Evolutionary conservation across 2,113 vertebrate genomes (phyloP), one percentile per base, ranked within the genome.

Genomic region (Calonectris borealis): DNA sequence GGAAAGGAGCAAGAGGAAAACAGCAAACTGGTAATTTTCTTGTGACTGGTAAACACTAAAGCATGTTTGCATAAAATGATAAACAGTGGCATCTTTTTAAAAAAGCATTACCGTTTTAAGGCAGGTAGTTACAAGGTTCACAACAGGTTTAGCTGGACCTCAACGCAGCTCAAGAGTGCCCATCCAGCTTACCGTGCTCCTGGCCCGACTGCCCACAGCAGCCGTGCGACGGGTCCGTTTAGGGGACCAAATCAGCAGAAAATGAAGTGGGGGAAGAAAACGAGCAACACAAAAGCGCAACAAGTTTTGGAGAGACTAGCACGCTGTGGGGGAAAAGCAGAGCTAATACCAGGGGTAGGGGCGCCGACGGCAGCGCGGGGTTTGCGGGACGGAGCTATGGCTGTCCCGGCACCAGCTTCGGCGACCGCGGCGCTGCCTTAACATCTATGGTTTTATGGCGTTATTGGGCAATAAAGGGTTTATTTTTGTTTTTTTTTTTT

Each of bases 191-290:
- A 5, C 15, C 2, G 2, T 4, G 10, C 11, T 29, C 16, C 11
- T 3, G 11, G 46, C 40, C 26, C 60, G 27, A 12, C 87, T 13
- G 22, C 73, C 38, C 14, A 3, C 34, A 27, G 52, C 69, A 68
- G 52, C 68, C 57, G 5, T 8, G 26, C 10, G 15, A 31, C 14
- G 5, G n/a, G 44, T 2, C 54, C 11, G 46, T 24, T 58, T 0
- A 16, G 6, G 90, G 14, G 16, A 36, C 19, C 21, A 14, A 20
- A 79, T 8, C 61, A 7, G 42, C 66, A 71, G 11, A 36, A 94
- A 46, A 64, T 5, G 2, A 29, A n/a, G 2, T 0, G 11, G 12
- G 13, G 4, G 15, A 11, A 4, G 1, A 42, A 49, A 62, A 32
- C 3, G 11, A 54, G 25, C 6, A 27, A 18, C 55, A 14, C 10